phyloP scores from a whole-genome alignment of 2,113 vertebrate species.

The Albula glossodonta region DNA sequence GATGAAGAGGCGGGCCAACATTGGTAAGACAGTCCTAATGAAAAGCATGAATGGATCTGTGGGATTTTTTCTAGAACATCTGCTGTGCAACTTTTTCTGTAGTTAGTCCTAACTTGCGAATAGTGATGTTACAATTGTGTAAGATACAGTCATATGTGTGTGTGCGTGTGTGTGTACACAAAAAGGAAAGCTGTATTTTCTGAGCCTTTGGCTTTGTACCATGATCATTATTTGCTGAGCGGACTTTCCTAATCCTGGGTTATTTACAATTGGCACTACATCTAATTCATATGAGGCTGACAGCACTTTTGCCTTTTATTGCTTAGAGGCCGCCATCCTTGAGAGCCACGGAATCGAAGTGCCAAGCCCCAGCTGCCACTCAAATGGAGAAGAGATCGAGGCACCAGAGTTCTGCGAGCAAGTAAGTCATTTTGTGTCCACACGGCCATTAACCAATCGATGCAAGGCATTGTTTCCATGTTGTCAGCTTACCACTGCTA shows the following conservation, averaged over 20 bases:
- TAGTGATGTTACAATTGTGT: too few species aligned
- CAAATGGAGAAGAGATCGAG: constrained; percentile 75
- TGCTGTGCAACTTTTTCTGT: neutral
- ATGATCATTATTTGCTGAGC: too few species aligned
- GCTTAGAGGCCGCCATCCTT: constrained; percentile 77
- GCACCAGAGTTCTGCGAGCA: constrained; percentile 73
- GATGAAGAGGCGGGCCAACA: constrained; percentile 81
- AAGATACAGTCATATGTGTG: too few species aligned
- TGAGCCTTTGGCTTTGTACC: too few species aligned
- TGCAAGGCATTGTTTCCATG: neutral
- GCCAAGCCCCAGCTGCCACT: constrained; percentile 77
- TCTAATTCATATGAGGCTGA: neutral
- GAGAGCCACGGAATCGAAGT: constrained; percentile 81
- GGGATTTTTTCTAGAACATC: neutral
- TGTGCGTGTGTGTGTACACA: too few species aligned
- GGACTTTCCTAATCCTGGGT: neutral
- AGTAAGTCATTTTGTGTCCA: constrained; percentile 51
- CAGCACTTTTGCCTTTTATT: constrained; percentile 8
- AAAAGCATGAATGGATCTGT: neutral
- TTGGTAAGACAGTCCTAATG: constrained; percentile 60
- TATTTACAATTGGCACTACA: neutral
- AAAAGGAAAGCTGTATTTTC: too few species aligned
- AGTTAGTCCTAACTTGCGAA: neutral
- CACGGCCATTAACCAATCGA: neutral
- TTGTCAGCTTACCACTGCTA: neutral